phyloP scores from a whole-genome alignment of 2,113 vertebrate species.

The Thunnus thynnus region DNA sequence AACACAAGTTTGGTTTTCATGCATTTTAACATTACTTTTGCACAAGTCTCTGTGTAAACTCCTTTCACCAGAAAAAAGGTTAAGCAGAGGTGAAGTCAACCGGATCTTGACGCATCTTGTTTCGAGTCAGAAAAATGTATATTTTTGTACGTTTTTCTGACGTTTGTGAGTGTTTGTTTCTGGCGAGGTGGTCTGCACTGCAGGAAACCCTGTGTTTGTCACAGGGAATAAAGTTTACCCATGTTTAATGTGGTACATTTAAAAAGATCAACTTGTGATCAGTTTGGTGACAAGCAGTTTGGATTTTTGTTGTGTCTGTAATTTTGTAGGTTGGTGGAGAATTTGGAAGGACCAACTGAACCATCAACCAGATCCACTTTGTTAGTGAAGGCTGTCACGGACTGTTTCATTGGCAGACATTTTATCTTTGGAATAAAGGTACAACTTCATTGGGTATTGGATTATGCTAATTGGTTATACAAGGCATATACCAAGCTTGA shows the following conservation, averaged over 20 bases:
- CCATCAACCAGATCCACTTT: slow-evolving; percentile 51
- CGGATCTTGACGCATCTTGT: background rate
- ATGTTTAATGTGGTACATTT: background rate
- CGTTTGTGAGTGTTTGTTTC: too few species aligned
- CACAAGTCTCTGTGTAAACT: too few species aligned
- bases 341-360: slow-evolving; percentile 27
- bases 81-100: too few species aligned
- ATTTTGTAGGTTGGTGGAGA: slow-evolving; percentile 66
- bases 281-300: background rate
- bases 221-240: background rate
- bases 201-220: background rate
- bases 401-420: slow-evolving; percentile 79
- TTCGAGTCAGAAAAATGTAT: background rate
- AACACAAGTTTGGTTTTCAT: too few species aligned
- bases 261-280: background rate
- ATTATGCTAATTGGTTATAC: background rate
- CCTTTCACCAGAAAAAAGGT: too few species aligned
- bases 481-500: background rate
- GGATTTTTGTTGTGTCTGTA: background rate
- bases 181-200: too few species aligned
- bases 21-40: too few species aligned
- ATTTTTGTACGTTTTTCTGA: too few species aligned
- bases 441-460: background rate
- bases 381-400: slow-evolving; percentile 66
- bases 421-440: slow-evolving; percentile 82